These are phyloP conservation scores for Nothobranchius furzeri DNA, from an alignment of 2,113 vertebrate species.

Conservation along the genomic window DNA sequence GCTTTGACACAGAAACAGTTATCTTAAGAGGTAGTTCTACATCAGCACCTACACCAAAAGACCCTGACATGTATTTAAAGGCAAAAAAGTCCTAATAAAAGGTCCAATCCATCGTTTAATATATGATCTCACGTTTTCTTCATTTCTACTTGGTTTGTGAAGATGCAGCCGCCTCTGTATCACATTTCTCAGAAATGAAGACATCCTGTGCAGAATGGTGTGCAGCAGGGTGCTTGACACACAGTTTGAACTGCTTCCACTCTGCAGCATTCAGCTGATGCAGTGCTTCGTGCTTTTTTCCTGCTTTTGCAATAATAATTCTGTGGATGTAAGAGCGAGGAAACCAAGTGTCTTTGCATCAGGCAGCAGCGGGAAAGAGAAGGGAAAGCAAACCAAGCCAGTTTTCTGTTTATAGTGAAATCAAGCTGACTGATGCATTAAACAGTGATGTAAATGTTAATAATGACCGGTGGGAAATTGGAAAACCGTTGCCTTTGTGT, in stretches of 20 bases:
- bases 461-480: conserved; percentile 9
- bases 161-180: conserved; percentile 1
- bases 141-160: not conserved
- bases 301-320: conserved; percentile 5
- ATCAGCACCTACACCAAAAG: too few species aligned
- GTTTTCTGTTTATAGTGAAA: conserved; percentile 6
- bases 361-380: conserved; percentile 22
- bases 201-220: conserved; percentile 18
- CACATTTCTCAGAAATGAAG: conserved; percentile 1
- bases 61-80: too few species aligned
- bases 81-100: too few species aligned
- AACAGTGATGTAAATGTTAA: conserved; percentile 8
- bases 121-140: not conserved
- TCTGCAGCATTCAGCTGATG: conserved; percentile 35
- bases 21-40: not conserved
- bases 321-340: not conserved
- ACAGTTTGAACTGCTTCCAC: conserved; percentile 3
- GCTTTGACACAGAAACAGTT: not conserved
- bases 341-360: conserved; percentile 27
- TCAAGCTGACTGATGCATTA: conserved; percentile 4
- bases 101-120: too few species aligned
- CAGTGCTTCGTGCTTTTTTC: conserved; percentile 19
- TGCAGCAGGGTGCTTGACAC: conserved; percentile 12
- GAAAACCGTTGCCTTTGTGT: not conserved
- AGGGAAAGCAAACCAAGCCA: conserved; percentile 8